These are phyloP conservation scores for Apeltes quadracus DNA, from an alignment of 2,113 vertebrate genomes.

Conservation along the genomic window DNA sequence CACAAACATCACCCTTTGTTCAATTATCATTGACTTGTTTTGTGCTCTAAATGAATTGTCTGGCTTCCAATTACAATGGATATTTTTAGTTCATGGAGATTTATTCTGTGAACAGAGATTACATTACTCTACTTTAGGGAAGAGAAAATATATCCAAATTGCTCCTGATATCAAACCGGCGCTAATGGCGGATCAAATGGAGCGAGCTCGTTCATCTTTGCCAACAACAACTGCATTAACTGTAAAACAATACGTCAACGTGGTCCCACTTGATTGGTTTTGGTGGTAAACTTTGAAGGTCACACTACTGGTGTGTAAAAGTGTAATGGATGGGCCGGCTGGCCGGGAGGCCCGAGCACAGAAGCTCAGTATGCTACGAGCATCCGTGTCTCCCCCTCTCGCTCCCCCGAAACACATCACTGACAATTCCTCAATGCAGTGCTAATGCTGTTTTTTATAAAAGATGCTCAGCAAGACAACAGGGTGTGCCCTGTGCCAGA, in stretches of 20 bases:
- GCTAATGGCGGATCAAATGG: constrained; percentile 62
- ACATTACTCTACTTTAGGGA: constrained; percentile 67
- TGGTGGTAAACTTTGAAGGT: constrained; percentile 66
- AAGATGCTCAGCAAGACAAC: constrained; percentile 77
- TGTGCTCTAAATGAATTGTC: constrained; percentile 67
- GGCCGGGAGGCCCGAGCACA: constrained; percentile 43
- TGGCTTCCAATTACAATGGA: constrained; percentile 63
- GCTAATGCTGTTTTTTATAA: constrained; percentile 70
- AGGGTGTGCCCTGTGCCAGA: constrained; percentile 73
- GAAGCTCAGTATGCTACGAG: constrained; percentile 67
- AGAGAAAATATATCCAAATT: constrained; percentile 57
- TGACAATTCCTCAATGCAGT: constrained; percentile 69
- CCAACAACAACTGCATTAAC: constrained; percentile 63
- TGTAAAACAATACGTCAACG: constrained; percentile 37
- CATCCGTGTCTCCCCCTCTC: constrained; percentile 51
- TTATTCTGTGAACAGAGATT: constrained; percentile 69
- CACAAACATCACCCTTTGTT: constrained; percentile 74
- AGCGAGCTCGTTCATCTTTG: constrained; percentile 44
- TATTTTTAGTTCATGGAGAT: constrained; percentile 56
- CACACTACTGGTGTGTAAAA: constrained; percentile 51
- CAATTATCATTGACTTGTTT: constrained; percentile 68
- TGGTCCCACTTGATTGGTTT: constrained; percentile 46
- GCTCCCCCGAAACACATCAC: constrained; percentile 64
- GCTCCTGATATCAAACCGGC: constrained; percentile 55
- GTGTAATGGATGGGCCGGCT: constrained; percentile 56